phyloP scores from a whole-genome alignment of 2,797 vertebrate species.

The Oreochromis mossambicus region DNA sequence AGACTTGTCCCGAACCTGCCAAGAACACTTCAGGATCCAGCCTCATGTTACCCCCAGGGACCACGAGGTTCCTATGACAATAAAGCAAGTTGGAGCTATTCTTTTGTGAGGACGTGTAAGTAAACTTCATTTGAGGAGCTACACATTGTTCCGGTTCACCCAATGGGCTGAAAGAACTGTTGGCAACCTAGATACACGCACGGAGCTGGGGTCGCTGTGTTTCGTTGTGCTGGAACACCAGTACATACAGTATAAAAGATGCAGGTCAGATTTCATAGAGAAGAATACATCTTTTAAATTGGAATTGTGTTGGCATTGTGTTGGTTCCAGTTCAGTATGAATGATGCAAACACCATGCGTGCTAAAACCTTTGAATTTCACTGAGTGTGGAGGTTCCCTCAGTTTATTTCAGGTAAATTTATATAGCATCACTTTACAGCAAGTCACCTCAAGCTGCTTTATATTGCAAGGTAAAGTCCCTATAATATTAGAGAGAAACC shows the following conservation, averaged over 20 bases:
- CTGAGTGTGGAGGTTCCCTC: not conserved
- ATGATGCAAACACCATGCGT: not conserved
- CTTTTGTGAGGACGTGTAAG: constrained; percentile 52
- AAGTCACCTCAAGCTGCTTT: not conserved
- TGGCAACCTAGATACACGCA: not conserved
- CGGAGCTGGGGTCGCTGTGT: not conserved
- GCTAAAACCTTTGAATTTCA: not conserved
- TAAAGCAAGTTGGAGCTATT: constrained; percentile 15
- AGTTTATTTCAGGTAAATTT: not conserved
- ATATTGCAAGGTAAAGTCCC: not conserved
- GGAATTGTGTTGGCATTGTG: not conserved
- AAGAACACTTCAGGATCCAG: not conserved
- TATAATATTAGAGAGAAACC: not conserved
- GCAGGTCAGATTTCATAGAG: constrained; percentile 34
- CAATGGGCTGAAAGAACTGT: not conserved
- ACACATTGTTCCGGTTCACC: constrained; percentile 26
- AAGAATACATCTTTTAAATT: constrained; percentile 4
- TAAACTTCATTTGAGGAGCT: constrained; percentile 22
- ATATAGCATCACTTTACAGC: not conserved
- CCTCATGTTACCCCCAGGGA: constrained; percentile 42
- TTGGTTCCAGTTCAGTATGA: not conserved
- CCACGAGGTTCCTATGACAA: constrained; percentile 8
- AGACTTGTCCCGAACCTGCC: not conserved
- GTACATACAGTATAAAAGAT: not conserved
- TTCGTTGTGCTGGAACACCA: not conserved